Percentiles rank a stretch among this genome's conserved stretches.
Evolutionary conservation across 2,113 vertebrate genomes (phyloP).

Genomic region (Meleagris gallopavo): DNA sequence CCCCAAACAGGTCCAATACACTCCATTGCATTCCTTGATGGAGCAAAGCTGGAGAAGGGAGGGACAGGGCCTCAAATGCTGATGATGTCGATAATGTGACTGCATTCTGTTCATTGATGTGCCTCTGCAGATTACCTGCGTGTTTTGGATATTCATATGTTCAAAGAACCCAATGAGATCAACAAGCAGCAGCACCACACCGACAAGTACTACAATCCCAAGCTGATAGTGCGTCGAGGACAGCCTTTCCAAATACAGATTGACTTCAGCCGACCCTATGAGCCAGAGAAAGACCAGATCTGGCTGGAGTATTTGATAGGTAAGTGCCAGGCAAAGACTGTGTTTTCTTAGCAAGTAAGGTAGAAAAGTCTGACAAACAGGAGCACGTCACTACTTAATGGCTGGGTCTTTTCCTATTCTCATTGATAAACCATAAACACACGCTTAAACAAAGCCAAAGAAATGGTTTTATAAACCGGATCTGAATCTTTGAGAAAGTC

Average conservation of each 20-base stretch:
- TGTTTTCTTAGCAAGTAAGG: neutral
- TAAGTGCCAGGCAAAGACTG: conserved; percentile 69
- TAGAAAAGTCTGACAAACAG: neutral
- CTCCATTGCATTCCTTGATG: neutral
- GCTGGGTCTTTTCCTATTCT: neutral
- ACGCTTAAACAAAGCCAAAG: neutral
- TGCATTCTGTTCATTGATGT: neutral
- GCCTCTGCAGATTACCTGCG: conserved; percentile 82
- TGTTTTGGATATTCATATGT: conserved; percentile 81
- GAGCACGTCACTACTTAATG: neutral
- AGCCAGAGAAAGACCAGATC: conserved; percentile 83
- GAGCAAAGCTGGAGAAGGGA: neutral
- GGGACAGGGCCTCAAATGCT: neutral
- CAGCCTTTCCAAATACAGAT: conserved; percentile 89
- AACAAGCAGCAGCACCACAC: conserved; percentile 91
- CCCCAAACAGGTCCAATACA: neutral
- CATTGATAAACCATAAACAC: neutral
- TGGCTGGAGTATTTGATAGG: conserved; percentile 92
- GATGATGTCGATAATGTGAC: neutral
- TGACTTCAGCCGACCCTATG: conserved; percentile 86
- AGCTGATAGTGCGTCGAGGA: conserved; percentile 88
- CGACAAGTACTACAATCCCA: conserved; percentile 73
- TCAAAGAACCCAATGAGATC: conserved; percentile 73
- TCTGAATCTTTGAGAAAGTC: neutral
- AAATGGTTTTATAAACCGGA: neutral